Evolutionary conservation across 2,113 vertebrate species (phyloP).

Genomic region (Brachyistius frenatus): DNA sequence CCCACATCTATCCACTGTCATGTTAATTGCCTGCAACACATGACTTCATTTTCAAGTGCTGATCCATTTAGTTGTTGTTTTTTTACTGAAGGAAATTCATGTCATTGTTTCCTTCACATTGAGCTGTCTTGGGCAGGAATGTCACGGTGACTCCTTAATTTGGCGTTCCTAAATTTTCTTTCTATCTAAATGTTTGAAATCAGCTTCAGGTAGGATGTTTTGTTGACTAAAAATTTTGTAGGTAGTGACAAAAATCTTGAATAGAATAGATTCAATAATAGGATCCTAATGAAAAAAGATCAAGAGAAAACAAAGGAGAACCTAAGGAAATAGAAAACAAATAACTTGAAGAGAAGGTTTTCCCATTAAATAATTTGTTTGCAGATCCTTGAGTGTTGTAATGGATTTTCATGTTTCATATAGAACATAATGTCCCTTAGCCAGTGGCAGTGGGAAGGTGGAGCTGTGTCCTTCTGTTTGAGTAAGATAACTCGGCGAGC

Average conservation of each 20-base stretch:
- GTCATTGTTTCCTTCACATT: slow-evolving; percentile 29
- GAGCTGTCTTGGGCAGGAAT: not conserved
- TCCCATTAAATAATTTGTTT: slow-evolving; percentile 1
- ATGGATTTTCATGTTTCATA: slow-evolving; percentile 44
- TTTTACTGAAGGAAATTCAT: not conserved
- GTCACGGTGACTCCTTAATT: not conserved
- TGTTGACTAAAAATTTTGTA: not conserved
- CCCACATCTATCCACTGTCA: not conserved
- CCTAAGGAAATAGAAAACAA: not conserved
- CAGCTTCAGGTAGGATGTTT: not conserved
- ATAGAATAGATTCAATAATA: slow-evolving; percentile 14
- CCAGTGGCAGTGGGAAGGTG: slow-evolving; percentile 41
- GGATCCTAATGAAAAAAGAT: not conserved
- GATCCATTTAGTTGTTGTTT: not conserved
- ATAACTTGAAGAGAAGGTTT: slow-evolving; percentile 8
- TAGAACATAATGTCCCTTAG: slow-evolving; percentile 21
- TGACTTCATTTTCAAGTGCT: slow-evolving; percentile 4
- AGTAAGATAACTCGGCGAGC: slow-evolving; percentile 56
- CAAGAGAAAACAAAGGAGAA: slow-evolving; percentile 28
- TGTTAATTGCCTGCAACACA: slow-evolving; percentile 1
- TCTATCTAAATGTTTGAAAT: not conserved
- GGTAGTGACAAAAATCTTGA: not conserved
- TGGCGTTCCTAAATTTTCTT: not conserved
- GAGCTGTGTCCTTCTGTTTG: slow-evolving; percentile 59
- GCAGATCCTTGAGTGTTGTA: slow-evolving; percentile 27